Evolutionary conservation across 2,888 invertebrate genomes (phyloP).

Genomic region (Danaus chrysippus): DNA sequence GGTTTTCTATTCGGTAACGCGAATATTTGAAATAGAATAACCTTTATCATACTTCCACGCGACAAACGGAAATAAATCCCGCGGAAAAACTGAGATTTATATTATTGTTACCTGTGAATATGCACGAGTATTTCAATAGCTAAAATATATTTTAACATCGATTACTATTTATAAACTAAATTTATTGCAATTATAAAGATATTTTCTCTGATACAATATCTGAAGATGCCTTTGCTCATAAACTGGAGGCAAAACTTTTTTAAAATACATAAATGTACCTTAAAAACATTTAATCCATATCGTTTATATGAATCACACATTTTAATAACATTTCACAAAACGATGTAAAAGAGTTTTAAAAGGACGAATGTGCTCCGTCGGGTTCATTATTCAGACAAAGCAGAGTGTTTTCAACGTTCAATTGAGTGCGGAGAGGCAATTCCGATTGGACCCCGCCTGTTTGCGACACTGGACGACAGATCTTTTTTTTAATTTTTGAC

Average conservation of each 20-base stretch:
- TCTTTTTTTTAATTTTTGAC: constrained; percentile 70
- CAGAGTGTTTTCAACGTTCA: constrained; percentile 69
- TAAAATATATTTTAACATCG: too few relatives aligned
- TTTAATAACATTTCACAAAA: constrained; percentile 28
- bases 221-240: constrained; percentile 53
- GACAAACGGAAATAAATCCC: constrained; percentile 74
- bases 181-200: too few relatives aligned
- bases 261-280: constrained; percentile 52
- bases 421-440: constrained; percentile 60
- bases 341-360: constrained; percentile 34
- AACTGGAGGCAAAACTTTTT: constrained; percentile 74
- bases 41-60: constrained; percentile 49
- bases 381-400: constrained; percentile 66
- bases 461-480: constrained; percentile 67
- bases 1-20: too few relatives aligned
- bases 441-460: constrained; percentile 47
- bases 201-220: constrained; percentile 31
- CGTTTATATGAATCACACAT: constrained; percentile 57
- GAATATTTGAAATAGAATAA: too few relatives aligned
- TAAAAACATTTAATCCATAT: constrained; percentile 60
- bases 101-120: too few relatives aligned
- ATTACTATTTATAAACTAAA: too few relatives aligned
- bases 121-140: too few relatives aligned
- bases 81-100: constrained; percentile 51
- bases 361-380: constrained; percentile 31